Evolutionary conservation across 2,113 vertebrate species (phyloP), one percentile per base, ranked within the genome.

Genomic region (Lanius ludovicianus): DNA sequence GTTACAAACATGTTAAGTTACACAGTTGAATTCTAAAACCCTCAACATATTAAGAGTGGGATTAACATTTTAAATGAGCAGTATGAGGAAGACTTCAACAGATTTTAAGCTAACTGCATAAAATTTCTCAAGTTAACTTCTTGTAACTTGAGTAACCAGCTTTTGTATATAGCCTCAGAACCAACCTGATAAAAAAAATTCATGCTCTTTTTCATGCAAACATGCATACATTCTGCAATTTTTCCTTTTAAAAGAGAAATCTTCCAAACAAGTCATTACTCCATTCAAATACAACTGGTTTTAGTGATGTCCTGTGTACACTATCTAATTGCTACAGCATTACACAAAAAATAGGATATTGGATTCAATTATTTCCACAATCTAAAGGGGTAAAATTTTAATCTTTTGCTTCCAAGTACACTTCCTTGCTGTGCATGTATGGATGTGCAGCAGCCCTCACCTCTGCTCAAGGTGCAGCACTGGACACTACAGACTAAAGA

Each of bases 171-270:
- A 79, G 62, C 7, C 53, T 84, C 76, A 88, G 44, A 50, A 30
- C 79, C 10, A 77, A 80, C 11, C 17, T 84, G 46, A 69, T 73
- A 18, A 76, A 55, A 59, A 74, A 50, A 12, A 19, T 39, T 53
- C 20, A 37, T 5, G 4, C 5, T 41, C 24, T 55, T 76, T 68
- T 67, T 70, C 42, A 69, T 15, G 21, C 6, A 39, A 89, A 30
- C 3, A 5, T 31, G 9, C 33, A 57, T 13, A 57, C 5, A 33
- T 12, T 31, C 11, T 13, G 0, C 3, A 46, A 6, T 13, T 52
- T 70, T 69, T 81, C 23, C 28, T 65, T 17, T 15, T 35, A 52
- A 75, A 85, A 35, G 28, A 55, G 37, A 30, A 33, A 21, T 35
- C 30, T 28, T 49, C 11, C 53, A 10, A 14, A 9, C 21, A 23